These are phyloP conservation scores for Octodon degus DNA, from an alignment of 2,113 vertebrate species.

Conservation along the genomic window DNA sequence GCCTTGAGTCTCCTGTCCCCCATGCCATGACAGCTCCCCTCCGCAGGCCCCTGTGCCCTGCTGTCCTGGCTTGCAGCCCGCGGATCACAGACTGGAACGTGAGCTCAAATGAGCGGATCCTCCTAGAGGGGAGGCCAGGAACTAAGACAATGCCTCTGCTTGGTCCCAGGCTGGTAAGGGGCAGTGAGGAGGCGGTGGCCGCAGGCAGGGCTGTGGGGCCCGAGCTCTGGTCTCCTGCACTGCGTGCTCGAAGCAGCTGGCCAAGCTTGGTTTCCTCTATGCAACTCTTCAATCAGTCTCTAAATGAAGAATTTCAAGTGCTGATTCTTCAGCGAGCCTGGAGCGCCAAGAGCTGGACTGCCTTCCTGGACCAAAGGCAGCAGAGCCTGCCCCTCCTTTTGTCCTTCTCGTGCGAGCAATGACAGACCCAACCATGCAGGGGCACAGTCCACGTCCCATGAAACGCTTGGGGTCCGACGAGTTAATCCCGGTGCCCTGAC, in stretches of 20 bases:
- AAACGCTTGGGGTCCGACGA: neutral
- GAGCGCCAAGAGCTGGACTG: neutral
- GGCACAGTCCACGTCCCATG: neutral
- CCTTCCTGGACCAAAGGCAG: accelerated
- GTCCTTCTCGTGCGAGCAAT: neutral
- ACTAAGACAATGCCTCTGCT: no score
- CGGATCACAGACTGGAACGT: neutral
- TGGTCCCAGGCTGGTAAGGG: neutral
- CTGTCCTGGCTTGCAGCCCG: neutral
- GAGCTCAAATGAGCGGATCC: neutral
- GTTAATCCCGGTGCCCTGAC: slow-evolving; percentile 45
- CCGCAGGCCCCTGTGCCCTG: neutral
- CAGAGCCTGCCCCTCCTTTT: neutral
- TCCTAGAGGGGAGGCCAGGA: neutral
- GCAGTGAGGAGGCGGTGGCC: neutral
- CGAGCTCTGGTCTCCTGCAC: neutral
- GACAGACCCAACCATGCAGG: accelerated
- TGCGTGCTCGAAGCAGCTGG: neutral
- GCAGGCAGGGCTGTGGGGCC: neutral
- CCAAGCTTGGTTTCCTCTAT: accelerated
- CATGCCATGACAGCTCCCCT: neutral
- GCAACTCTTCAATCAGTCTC: neutral
- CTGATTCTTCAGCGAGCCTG: neutral
- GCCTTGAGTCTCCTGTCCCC: no score
- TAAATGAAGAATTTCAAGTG: neutral